Conservation (phyloP, 2,113 vertebrate genomes). For the Paramisgurnus dabryanus region DNA sequence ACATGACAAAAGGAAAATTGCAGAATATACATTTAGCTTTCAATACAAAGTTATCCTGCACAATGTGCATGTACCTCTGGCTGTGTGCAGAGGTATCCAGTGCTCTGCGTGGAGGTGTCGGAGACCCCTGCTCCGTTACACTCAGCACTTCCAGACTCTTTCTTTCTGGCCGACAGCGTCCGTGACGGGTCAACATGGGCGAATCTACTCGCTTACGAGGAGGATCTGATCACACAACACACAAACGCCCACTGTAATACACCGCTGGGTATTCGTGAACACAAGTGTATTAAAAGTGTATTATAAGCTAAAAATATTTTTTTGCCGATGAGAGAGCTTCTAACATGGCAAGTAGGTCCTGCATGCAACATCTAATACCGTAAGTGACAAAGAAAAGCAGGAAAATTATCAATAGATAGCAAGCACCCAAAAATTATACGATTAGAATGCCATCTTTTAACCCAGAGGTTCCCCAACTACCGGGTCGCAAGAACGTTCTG, state of each 20-base stretch:
- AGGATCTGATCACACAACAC: slow-evolving; percentile 71
- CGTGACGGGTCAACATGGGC: slow-evolving; percentile 90
- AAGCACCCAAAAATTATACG: no score
- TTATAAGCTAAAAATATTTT: background rate
- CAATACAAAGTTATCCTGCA: background rate
- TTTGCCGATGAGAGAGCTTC: background rate
- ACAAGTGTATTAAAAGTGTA: no score
- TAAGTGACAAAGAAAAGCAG: background rate
- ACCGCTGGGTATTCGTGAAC: background rate
- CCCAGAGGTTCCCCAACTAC: no score
- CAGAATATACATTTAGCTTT: background rate
- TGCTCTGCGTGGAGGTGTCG: slow-evolving; percentile 83
- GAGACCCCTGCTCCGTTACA: slow-evolving; percentile 87
- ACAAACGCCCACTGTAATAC: slow-evolving; percentile 20
- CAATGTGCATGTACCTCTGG: slow-evolving; percentile 76
- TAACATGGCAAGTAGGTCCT: slow-evolving; percentile 3
- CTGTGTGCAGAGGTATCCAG: slow-evolving; percentile 87
- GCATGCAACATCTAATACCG: background rate
- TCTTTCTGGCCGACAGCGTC: slow-evolving; percentile 86
- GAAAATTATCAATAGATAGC: background rate
- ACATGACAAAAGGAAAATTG: background rate
- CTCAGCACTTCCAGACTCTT: slow-evolving; percentile 91
- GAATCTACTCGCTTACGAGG: slow-evolving; percentile 90
- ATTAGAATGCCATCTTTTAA: no score
- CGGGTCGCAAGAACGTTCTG: no score